A percentile compares a stretch with the other conserved stretches of the same genome.
Evolutionary conservation across 2,113 vertebrate genomes (phyloP).

Genomic region (Rattus norvegicus): GRCr8 NC_086026.1:13498501-13499000

Average conservation of each 20-base stretch:
- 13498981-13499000: background rate
- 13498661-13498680: background rate
- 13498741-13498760: background rate
- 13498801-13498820: background rate
- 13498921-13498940: background rate
- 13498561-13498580: background rate
- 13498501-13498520: background rate
- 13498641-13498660: background rate
- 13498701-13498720: background rate
- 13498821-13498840: background rate
- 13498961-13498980: background rate
- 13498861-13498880: background rate
- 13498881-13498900: background rate
- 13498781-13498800: background rate
- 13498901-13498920: background rate
- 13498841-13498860: background rate
- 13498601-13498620: background rate
- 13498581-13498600: background rate
- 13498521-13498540: background rate
- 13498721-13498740: background rate
- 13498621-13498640: no score
- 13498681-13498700: background rate
- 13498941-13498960: background rate
- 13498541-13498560: background rate
- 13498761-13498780: background rate